These are phyloP conservation scores for Cavia porcellus DNA, from an alignment of 2,113 vertebrate species.

Conservation along the genomic window DNA sequence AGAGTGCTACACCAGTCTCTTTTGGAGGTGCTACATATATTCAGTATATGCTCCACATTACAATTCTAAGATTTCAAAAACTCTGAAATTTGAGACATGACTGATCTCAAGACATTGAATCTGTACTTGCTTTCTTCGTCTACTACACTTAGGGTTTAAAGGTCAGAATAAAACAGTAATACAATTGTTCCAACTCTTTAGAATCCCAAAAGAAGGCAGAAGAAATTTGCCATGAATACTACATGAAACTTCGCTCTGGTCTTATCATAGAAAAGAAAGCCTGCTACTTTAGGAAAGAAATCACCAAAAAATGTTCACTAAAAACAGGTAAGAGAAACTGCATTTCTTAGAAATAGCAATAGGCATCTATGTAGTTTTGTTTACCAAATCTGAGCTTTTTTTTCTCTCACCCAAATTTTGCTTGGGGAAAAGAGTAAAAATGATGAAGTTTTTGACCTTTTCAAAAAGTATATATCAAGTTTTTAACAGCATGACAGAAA, in stretches of 20 bases:
- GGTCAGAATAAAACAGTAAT: background rate
- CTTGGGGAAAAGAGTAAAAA: conserved; percentile 55
- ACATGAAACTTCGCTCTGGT: conserved; percentile 68
- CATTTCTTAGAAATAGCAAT: background rate
- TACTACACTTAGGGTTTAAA: conserved; percentile 13
- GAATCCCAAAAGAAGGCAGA: conserved; percentile 18
- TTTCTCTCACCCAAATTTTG: conserved; percentile 29
- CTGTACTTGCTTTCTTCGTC: background rate
- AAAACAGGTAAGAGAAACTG: conserved; percentile 62
- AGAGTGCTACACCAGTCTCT: background rate
- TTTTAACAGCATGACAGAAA: conserved; percentile 54
- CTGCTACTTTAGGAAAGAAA: conserved; percentile 46
- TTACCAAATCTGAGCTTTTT: background rate
- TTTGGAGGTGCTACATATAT: background rate
- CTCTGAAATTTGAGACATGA: conserved; percentile 40
- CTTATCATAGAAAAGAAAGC: conserved; percentile 26
- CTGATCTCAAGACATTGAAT: background rate
- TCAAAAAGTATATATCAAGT: background rate
- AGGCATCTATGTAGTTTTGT: background rate
- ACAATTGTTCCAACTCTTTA: conserved; percentile 62
- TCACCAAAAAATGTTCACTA: background rate
- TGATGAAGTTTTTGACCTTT: conserved; percentile 17
- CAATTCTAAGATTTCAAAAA: conserved; percentile 42
- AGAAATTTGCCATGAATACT: conserved; percentile 42
- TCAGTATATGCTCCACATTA: background rate